Evolutionary conservation across 1,140 invertebrate genomes (phyloP).

Genomic region (Hyphantria cunea): DNA sequence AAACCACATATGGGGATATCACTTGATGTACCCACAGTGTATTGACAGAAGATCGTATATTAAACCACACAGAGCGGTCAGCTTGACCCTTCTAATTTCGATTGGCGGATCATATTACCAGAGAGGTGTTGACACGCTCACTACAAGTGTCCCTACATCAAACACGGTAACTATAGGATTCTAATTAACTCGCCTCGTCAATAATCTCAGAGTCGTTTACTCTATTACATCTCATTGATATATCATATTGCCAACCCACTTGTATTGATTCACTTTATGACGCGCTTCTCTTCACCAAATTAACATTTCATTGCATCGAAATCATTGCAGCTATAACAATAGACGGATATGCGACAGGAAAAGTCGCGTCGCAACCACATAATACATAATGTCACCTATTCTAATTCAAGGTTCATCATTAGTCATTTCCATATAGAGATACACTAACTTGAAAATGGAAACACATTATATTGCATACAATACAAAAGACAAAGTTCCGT

Average conservation of each 20-base stretch:
- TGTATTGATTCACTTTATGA: conserved; percentile 17
- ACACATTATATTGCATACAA: conserved; percentile 23
- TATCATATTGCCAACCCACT: conserved; percentile 36
- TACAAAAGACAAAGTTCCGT: conserved; percentile 59
- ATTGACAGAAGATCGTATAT: conserved; percentile 46
- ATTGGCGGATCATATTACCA: conserved; percentile 62
- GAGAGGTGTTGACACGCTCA: conserved; percentile 59
- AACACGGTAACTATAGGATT: conserved; percentile 54
- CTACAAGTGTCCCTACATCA: conserved; percentile 58
- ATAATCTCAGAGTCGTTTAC: conserved; percentile 39
- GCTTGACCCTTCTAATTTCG: conserved; percentile 51
- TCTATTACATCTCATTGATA: conserved; percentile 45
- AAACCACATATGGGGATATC: conserved; percentile 20
- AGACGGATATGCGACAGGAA: conserved; percentile 53
- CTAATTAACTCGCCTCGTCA: conserved; percentile 59
- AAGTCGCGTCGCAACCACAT: conserved; percentile 62
- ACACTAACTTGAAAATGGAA: conserved; percentile 8
- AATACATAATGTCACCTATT: conserved; percentile 43
- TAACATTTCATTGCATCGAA: conserved; percentile 45
- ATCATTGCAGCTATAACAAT: conserved; percentile 52
- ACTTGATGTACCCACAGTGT: conserved; percentile 15
- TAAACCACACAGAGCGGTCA: conserved; percentile 62
- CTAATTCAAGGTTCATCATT: conserved; percentile 39
- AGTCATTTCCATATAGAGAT: conserved; percentile 30
- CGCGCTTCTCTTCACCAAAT: conserved; percentile 29